Evolutionary conservation across 2,113 vertebrate genomes (phyloP), one percentile per base, ranked within the genome.

Genomic region (Actenoides hombroni): DNA sequence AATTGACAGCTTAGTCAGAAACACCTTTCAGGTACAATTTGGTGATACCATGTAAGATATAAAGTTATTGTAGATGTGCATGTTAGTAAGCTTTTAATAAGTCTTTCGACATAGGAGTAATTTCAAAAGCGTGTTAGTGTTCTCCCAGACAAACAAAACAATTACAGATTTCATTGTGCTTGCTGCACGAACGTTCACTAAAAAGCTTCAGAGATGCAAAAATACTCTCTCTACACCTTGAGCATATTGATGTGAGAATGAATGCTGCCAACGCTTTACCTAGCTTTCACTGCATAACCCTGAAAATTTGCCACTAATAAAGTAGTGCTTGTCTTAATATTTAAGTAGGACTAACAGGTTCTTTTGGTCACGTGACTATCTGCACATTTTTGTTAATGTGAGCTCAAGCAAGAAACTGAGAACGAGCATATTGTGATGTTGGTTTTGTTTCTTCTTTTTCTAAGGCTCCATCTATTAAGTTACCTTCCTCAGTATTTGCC

Each of bases 401-500:
- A 90, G 20, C 20, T 65, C 31, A 54, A 11, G 31, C 31, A 29
- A 48, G 15, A 85, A 93, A 25, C 65, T 59, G 28, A 89, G 49
- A 83, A 17, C 16, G 44, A 44, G 4, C 78, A 28, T 7, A 25
- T 33, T 83, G 16, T 71, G 33, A 26, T 70, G 3, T 3, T 35
- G 4, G 0, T 7, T 24, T 42, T 76, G 10, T 15, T 53, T 26
- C 7, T 82, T 42, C 77, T 54, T 57, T 95, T 71, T 88, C n/a
- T 95, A 94, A 99, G 99, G 97, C 85, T 18, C 86, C 97, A 11
- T 97, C 98, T 57, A 98, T 99, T 97, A 98, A 98, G 13, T 98
- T 99, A 89, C 99, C 99, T 23, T 99, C 99, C 4, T 99, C 99
- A 0, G 99, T 99, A 71, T 99, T 99, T 90, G 99, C 99, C 48